Evolutionary conservation across 2,797 vertebrate genomes (phyloP), one percentile per base, ranked within the genome.

Genomic region (Vireo griseus): DNA sequence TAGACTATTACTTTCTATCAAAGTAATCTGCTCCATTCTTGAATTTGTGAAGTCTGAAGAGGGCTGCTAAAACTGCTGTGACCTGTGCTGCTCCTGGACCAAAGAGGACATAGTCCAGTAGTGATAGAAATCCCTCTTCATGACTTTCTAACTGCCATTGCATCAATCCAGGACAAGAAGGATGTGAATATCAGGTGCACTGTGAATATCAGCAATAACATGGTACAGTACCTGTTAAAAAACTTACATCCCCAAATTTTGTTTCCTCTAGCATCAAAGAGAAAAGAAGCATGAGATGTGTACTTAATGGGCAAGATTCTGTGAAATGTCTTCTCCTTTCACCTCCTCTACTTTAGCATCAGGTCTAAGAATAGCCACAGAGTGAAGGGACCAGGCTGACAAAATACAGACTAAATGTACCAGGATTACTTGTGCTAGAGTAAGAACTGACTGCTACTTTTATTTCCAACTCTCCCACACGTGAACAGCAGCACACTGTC

Each of bases 51-150:
- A 66, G 20, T 15, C 22, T 76, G 21, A 13, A 61, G 24, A 67
- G 19, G 11, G 4, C 16, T 66, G 15, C 13, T 51, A 45, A 73
- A 88, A 19, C 5, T 39, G 4, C 29, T 89, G 33, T 47, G 48
- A 37, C 13, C 13, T 47, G 13, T 52, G 35, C 10, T 75, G 25
- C 13, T 33, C 18, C 33, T 33, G 12, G 11, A n/a, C 16, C 16
- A 40, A 6, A 0, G 1, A 68, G 11, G 12, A 39, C 10, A 58
- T 29, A 5, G 14, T 26, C 8, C 7, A 29, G 3, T 6, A 77
- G 31, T 16, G 26, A 31, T 20, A 73, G 28, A 86, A 78, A 75
- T 33, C 18, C 25, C 4, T 45, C 15, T 20, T 75, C 31, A 25
- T 15, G 29, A 8, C 6, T 51, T 78, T 44, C 16, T 65, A 33